Evolutionary conservation across 92 coral and sea anemone species (phyloP).

Genomic region (Epizoanthus stellaris): DNA sequence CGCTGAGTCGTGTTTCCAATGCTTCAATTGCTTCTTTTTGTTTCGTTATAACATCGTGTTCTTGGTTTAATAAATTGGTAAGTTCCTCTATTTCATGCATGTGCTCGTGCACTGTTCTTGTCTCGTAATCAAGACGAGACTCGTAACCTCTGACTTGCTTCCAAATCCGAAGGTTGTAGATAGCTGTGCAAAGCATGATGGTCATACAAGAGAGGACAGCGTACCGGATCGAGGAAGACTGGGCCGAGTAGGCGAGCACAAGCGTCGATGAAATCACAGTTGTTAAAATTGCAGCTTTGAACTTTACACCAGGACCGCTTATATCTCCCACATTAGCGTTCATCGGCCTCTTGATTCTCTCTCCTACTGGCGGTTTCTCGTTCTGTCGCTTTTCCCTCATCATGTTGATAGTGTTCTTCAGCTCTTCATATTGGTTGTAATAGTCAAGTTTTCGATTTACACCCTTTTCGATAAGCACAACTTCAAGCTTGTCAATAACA

Average conservation of each 20-base stretch:
- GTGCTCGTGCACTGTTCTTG: conserved; percentile 47
- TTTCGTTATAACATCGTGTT: conserved; percentile 68
- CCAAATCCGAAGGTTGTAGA: conserved; percentile 50
- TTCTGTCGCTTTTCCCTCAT: conserved; percentile 62
- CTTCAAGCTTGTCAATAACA: conserved; percentile 56
- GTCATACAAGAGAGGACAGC: conserved; percentile 32
- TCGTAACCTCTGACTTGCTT: conserved; percentile 36
- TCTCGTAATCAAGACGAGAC: conserved; percentile 43
- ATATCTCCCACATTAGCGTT: conserved; percentile 37
- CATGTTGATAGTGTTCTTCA: conserved; percentile 61
- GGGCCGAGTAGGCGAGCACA: conserved; percentile 34
- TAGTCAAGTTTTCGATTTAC: conserved; percentile 49
- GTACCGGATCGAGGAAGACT: conserved; percentile 37
- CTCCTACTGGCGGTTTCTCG: conserved; percentile 35
- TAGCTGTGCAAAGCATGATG: conserved; percentile 43
- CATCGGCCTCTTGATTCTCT: neutral
- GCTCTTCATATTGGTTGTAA: conserved; percentile 66
- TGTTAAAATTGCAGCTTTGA: conserved; percentile 22
- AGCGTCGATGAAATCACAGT: conserved; percentile 26
- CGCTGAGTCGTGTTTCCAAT: conserved; percentile 70
- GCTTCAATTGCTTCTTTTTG: conserved; percentile 77
- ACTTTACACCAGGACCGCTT: conserved; percentile 32
- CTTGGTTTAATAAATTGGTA: conserved; percentile 65
- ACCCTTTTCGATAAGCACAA: conserved; percentile 47
- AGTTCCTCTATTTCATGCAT: conserved; percentile 71